These are phyloP conservation scores for Moxostoma hubbsi DNA, from an alignment of 2,797 vertebrate species.

Conservation along the genomic window DNA sequence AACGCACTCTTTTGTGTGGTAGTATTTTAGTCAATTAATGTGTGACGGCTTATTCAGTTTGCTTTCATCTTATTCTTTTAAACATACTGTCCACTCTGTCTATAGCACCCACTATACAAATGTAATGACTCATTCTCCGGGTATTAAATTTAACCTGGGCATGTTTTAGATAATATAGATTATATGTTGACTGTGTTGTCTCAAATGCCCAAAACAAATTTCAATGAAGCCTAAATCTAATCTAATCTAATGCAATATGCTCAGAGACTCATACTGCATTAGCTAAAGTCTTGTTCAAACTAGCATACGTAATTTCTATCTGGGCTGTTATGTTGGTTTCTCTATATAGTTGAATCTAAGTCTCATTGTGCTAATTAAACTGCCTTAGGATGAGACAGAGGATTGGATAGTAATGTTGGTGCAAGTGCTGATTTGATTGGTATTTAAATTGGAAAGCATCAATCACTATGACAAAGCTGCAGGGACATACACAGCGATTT, in stretches of 20 bases:
- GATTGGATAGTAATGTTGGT: slow-evolving; percentile 51
- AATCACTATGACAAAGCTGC: slow-evolving; percentile 60
- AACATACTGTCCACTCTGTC: slow-evolving; percentile 21
- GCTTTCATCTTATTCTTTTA: slow-evolving; percentile 28
- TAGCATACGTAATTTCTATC: slow-evolving; percentile 37
- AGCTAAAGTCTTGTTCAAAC: slow-evolving; percentile 28
- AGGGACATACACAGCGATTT: slow-evolving; percentile 45
- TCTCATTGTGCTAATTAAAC: slow-evolving; percentile 60
- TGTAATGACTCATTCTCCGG: slow-evolving; percentile 11
- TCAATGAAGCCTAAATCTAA: no score
- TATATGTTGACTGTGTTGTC: no score
- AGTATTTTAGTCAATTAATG: slow-evolving; percentile 23
- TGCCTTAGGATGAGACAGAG: slow-evolving; percentile 57
- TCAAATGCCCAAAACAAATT: no score
- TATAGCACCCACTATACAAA: slow-evolving; percentile 23
- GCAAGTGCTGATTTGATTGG: slow-evolving; percentile 57
- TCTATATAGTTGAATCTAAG: slow-evolving; percentile 49
- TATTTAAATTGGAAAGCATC: slow-evolving; percentile 66
- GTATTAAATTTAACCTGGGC: slow-evolving; percentile 32
- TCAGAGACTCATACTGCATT: slow-evolving; percentile 37
- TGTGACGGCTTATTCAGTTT: slow-evolving; percentile 9
- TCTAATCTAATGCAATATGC: neutral
- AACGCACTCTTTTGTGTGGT: slow-evolving; percentile 13
- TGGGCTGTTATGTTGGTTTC: slow-evolving; percentile 44
- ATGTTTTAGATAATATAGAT: slow-evolving; percentile 32